phyloP scores from a whole-genome alignment of 2,888 invertebrate genomes.

The Corbicula japonica region DNA sequence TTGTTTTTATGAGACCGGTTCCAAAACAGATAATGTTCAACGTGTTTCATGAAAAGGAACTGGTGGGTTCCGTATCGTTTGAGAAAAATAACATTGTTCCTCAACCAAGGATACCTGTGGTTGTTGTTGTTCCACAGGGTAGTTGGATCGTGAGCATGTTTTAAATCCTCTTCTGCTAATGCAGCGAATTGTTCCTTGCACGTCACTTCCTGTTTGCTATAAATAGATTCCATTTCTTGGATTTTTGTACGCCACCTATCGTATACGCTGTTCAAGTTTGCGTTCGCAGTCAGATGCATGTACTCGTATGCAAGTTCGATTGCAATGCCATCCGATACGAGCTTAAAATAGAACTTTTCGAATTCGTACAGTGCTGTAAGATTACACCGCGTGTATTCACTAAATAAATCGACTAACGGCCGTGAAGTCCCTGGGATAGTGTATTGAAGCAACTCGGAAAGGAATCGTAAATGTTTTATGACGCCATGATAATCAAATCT shows the following conservation, averaged over 20 bases:
- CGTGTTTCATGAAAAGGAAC: background rate
- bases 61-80: background rate
- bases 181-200: background rate
- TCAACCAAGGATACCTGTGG: background rate
- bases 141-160: background rate
- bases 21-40: background rate
- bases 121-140: background rate
- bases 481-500: background rate
- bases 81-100: background rate
- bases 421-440: background rate
- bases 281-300: background rate
- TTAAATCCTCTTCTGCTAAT: background rate
- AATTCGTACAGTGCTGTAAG: conserved; percentile 4
- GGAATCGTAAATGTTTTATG: background rate
- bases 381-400: conserved; percentile 27
- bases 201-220: background rate
- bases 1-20: background rate
- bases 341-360: background rate
- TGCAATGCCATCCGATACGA: background rate
- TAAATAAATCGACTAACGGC: background rate
- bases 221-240: background rate
- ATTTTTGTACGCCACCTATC: background rate
- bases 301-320: background rate
- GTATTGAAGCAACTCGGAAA: background rate
- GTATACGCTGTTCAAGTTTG: background rate